Evolutionary conservation across 2,888 invertebrate species (phyloP).

Genomic region (Slavum lentiscoides): DNA sequence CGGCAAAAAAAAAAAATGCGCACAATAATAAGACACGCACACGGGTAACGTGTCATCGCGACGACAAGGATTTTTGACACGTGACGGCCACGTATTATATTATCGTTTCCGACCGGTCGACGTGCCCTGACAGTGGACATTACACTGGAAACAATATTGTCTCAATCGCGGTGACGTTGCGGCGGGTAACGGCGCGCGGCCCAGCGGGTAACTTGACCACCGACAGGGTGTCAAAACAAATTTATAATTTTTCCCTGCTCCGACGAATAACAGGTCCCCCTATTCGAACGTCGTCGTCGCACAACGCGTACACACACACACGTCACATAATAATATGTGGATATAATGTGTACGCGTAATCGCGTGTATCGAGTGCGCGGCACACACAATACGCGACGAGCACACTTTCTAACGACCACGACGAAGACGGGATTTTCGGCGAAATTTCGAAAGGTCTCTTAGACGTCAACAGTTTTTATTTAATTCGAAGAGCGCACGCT

Average conservation of each 20-base stretch:
- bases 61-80: no score
- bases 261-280: not conserved
- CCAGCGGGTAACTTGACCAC: slow-evolving; percentile 31
- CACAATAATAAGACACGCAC: no score
- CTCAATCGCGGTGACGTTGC: not conserved
- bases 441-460: slow-evolving; percentile 42
- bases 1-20: no score
- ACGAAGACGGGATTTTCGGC: not conserved
- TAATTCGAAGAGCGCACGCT: slow-evolving; percentile 43
- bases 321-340: not conserved
- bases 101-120: no score
- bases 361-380: no score
- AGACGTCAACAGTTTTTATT: slow-evolving; percentile 42
- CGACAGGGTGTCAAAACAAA: slow-evolving; percentile 49
- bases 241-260: not conserved
- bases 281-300: not conserved
- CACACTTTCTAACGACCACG: no score
- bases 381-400: not conserved
- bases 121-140: no score
- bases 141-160: not conserved
- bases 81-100: no score
- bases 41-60: no score
- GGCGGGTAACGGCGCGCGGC: not conserved
- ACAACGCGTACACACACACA: not conserved
- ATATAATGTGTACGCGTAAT: no score